Conservation (phyloP, 2,888 invertebrate genomes). For the Acrocera orbiculus region DNA sequence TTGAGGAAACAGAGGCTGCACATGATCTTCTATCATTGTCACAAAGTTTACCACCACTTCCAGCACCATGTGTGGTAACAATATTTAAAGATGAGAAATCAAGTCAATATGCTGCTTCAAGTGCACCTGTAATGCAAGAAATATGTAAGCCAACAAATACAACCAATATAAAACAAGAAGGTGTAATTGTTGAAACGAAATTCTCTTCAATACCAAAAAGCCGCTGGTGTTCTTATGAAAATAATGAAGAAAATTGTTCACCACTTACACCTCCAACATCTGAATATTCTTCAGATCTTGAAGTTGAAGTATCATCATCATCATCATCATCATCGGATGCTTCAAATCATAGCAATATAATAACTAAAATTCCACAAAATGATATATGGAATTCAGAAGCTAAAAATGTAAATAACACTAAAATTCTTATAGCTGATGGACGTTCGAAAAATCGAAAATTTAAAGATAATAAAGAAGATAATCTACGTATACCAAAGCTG, state of each 20-base stretch:
- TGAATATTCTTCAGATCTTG: constrained; percentile 55
- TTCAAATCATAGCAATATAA: constrained; percentile 12
- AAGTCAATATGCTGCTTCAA: constrained; percentile 8
- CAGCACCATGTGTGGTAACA: constrained; percentile 48
- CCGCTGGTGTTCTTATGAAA: constrained; percentile 29
- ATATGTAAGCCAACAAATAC: constrained; percentile 20
- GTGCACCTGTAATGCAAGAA: constrained; percentile 27
- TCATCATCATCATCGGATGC: constrained; percentile 22
- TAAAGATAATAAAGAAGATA: constrained; percentile 2
- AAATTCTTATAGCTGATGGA: constrained; percentile 30
- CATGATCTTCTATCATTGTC: constrained; percentile 62
- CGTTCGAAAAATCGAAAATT: constrained; percentile 35
- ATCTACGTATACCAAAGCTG: constrained; percentile 4
- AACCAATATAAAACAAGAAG: background rate
- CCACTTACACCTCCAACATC: constrained; percentile 51
- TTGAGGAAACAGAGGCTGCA: constrained; percentile 78
- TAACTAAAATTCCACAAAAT: constrained; percentile 4
- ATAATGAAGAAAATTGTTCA: constrained; percentile 32
- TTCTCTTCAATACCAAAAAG: constrained; percentile 9
- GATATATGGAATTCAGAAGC: constrained; percentile 11
- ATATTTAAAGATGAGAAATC: constrained; percentile 28
- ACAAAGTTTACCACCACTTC: constrained; percentile 58
- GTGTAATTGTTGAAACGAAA: too few species aligned
- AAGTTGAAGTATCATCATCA: constrained; percentile 35
- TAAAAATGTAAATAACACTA: constrained; percentile 8